Percentiles rank a stretch among this genome's conserved stretches.
Evolutionary conservation across 2,797 vertebrate species (phyloP).

Genomic region (Anabacerthia variegaticeps): DNA sequence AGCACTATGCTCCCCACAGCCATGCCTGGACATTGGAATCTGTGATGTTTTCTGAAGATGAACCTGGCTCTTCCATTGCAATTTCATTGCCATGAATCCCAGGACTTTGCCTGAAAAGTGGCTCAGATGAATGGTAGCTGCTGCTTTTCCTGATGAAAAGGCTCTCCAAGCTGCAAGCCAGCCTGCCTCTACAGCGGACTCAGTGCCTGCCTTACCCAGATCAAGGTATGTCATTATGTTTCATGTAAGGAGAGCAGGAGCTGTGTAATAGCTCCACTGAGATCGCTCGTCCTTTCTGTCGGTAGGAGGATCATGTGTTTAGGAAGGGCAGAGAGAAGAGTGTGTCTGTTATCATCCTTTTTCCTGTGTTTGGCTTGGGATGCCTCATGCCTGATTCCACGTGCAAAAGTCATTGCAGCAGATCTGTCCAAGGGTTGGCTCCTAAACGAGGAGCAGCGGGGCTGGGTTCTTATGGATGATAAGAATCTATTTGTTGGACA

Average conservation of each 20-base stretch:
- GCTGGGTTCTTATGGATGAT: neutral
- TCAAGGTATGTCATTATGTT: neutral
- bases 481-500: neutral
- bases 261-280: rapidly evolving
- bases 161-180: neutral
- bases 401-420: neutral
- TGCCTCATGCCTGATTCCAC: neutral
- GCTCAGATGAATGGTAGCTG: neutral
- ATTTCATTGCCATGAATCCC: rapidly evolving
- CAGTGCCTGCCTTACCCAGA: rapidly evolving
- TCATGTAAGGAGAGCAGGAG: neutral
- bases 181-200: neutral
- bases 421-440: neutral
- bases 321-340: neutral
- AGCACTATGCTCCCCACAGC: neutral
- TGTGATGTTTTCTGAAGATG: neutral
- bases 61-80: neutral
- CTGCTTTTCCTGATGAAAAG: neutral
- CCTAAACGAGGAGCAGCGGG: neutral
- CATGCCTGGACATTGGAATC: neutral
- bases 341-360: neutral
- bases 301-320: neutral
- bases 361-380: neutral
- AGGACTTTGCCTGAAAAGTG: neutral
- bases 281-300: neutral